Evolutionary conservation across 1,140 invertebrate genomes (phyloP).

Genomic region (Dreissena rostriformis): DNA sequence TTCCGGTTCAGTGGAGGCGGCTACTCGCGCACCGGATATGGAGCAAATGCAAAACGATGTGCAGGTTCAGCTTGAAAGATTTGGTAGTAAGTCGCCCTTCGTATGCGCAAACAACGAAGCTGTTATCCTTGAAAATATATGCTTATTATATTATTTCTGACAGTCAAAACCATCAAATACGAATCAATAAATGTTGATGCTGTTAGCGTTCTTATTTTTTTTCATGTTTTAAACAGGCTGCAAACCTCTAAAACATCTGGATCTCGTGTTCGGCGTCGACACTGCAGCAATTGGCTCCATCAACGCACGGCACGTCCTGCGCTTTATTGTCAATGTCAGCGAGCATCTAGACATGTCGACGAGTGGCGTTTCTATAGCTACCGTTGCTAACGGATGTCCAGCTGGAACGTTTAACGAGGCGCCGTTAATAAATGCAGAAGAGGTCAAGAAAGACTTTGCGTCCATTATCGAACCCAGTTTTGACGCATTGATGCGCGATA

Average conservation of each 20-base stretch:
- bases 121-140: too few relatives aligned
- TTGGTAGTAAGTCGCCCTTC: neutral
- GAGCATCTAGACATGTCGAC: neutral
- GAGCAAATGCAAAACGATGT: neutral
- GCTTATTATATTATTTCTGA: too few relatives aligned
- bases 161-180: too few relatives aligned
- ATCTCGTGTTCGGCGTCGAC: conserved; percentile 47
- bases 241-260: neutral
- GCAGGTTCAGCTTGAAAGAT: neutral
- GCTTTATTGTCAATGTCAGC: conserved; percentile 31
- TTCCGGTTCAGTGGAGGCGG: neutral
- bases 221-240: too few relatives aligned
- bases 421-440: neutral
- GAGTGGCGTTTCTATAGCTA: conserved; percentile 2
- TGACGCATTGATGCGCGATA: conserved; percentile 26
- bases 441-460: conserved; percentile 7
- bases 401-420: neutral
- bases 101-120: too few relatives aligned
- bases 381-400: conserved; percentile 24
- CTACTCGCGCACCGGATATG: neutral
- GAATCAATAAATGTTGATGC: too few relatives aligned
- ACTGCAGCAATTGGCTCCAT: conserved; percentile 30
- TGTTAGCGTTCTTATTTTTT: too few relatives aligned
- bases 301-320: conserved; percentile 23
- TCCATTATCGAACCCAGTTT: conserved; percentile 5